These are phyloP conservation scores for Aphelenchoides avenae DNA, from an alignment of 1,140 invertebrate species.

Conservation along the genomic window DNA sequence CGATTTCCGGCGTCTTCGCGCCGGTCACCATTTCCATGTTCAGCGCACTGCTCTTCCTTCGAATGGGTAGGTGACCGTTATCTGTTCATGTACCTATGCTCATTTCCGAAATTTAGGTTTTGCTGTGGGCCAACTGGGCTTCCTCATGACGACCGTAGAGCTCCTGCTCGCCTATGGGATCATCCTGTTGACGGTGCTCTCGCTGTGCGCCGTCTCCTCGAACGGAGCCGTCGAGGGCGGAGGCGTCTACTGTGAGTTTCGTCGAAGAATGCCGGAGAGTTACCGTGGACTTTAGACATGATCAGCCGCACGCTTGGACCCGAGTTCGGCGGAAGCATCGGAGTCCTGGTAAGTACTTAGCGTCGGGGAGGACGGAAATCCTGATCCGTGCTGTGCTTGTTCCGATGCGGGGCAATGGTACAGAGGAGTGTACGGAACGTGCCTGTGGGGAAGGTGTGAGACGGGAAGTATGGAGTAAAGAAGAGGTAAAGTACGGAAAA, in stretches of 20 bases:
- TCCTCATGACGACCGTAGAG: slow-evolving; percentile 78
- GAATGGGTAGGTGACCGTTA: slow-evolving; percentile 72
- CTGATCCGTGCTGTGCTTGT: too few relatives aligned
- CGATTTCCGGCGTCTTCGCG: slow-evolving; percentile 91
- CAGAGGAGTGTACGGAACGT: too few relatives aligned
- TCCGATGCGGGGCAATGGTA: too few relatives aligned
- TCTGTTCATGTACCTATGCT: background rate
- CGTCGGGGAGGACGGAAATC: too few relatives aligned
- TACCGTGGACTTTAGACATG: slow-evolving; percentile 69
- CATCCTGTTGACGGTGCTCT: slow-evolving; percentile 88
- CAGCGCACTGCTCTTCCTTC: slow-evolving; percentile 88
- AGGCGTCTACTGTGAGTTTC: slow-evolving; percentile 85
- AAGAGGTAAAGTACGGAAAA: too few relatives aligned
- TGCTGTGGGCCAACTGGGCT: slow-evolving; percentile 89
- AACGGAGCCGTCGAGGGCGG: slow-evolving; percentile 98
- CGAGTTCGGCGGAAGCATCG: slow-evolving; percentile 96
- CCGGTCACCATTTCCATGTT: slow-evolving; percentile 98
- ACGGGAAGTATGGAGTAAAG: too few relatives aligned
- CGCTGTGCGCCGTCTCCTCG: slow-evolving; percentile 95
- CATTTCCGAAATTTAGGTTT: slow-evolving; percentile 70
- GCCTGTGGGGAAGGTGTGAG: too few relatives aligned
- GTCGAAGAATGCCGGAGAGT: background rate
- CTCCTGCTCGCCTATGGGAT: slow-evolving; percentile 89
- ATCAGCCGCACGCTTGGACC: slow-evolving; percentile 94
- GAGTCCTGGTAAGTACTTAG: too few relatives aligned